Conservation (phyloP, 1,140 invertebrate species). For the Archegozetes longisetosus region DNA sequence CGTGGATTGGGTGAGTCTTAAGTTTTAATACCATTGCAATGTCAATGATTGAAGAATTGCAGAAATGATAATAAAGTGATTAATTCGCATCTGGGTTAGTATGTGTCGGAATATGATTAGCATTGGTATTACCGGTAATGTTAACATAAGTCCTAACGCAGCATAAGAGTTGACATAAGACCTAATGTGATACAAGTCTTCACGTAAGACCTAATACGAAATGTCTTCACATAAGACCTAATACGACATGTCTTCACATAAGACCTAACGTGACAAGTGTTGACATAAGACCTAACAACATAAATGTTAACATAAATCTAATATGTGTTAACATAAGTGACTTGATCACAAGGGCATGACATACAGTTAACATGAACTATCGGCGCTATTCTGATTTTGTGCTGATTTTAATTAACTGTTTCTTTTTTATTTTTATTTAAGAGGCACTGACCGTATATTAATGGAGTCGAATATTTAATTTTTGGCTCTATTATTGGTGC, state of each 20-base stretch:
- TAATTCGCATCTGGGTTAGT: not conserved
- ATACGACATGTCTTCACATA: no score
- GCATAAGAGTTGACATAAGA: no score
- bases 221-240: no score
- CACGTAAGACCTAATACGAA: no score
- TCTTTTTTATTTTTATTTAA: not conserved
- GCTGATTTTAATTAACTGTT: not conserved
- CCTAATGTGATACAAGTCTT: no score
- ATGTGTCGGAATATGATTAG: not conserved
- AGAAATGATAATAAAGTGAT: not conserved
- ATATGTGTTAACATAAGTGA: no score
- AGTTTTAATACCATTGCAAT: not conserved
- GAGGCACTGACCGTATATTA: not conserved
- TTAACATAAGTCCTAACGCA: not conserved
- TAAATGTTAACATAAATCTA: no score
- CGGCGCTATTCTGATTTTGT: not conserved
- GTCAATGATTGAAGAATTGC: not conserved
- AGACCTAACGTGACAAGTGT: no score
- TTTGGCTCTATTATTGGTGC: not conserved
- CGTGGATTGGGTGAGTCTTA: conserved; percentile 50
- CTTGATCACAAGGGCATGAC: not conserved
- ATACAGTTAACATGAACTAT: not conserved
- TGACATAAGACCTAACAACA: no score
- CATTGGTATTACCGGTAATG: not conserved
- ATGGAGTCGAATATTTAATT: not conserved